Evolutionary conservation across 2,113 vertebrate genomes (phyloP).

Genomic region (Brachyistius frenatus): DNA sequence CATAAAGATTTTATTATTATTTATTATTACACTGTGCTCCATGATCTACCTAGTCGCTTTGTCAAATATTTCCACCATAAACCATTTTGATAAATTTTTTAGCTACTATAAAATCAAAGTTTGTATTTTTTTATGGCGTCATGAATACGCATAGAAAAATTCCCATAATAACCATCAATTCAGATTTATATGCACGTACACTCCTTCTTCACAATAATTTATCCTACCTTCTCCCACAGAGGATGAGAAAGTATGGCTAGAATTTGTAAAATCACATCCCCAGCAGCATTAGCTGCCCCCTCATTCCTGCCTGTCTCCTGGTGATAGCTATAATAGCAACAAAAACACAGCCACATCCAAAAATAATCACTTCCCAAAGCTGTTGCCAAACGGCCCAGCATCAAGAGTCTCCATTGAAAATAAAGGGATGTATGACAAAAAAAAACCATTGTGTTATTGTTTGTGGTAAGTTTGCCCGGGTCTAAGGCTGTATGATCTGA

Average conservation of each 20-base stretch:
- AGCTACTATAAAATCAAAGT: constrained; percentile 72
- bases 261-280: constrained; percentile 66
- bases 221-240: constrained; percentile 59
- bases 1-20: constrained; percentile 74
- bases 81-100: constrained; percentile 74
- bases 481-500: constrained; percentile 42
- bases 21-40: constrained; percentile 63
- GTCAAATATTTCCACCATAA: constrained; percentile 72
- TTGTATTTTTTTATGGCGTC: constrained; percentile 66
- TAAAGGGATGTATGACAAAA: constrained; percentile 56
- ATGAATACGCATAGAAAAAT: constrained; percentile 69
- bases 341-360: constrained; percentile 77
- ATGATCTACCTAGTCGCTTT: constrained; percentile 62
- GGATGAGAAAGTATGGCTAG: constrained; percentile 73
- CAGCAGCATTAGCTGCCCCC: constrained; percentile 49
- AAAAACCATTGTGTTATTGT: constrained; percentile 50
- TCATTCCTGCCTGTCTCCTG: constrained; percentile 73
- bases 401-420: constrained; percentile 51
- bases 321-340: constrained; percentile 60
- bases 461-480: constrained; percentile 27
- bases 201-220: constrained; percentile 40
- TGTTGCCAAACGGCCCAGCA: constrained; percentile 62
- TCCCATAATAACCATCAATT: constrained; percentile 64
- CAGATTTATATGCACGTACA: constrained; percentile 66
- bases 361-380: constrained; percentile 74